Base-by-base conservation (phyloP, 2,888 invertebrate species). In the Torymus tubicola region DNA sequence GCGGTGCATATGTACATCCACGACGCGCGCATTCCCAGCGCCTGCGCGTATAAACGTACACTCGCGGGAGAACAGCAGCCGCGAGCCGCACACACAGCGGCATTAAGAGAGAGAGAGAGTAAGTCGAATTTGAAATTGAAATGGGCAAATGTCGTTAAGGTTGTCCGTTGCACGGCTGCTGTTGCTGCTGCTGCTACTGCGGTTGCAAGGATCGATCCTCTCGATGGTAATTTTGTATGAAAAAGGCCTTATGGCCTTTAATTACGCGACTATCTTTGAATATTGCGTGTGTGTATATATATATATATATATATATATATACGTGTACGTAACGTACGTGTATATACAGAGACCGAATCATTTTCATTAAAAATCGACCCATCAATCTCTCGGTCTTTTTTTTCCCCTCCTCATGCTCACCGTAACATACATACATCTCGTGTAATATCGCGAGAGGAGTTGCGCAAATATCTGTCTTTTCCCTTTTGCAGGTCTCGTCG, bases 41-140 rank as follows among this genome's bases (percentile, higher is more conserved):
- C 65, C 18, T n/a, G n/a, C n/a, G n/a, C 42, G 42, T 64, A 52
- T 31, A n/a, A n/a, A 13, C 2, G 18, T 18, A 55, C 1, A 31
- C 12, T 5, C 53, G 55, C 24, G 42, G 42, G 42, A 42, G 42
- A 42, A 8, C 42, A 42, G 42, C 42, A 21, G 21, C 21, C 21
- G 2, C 1, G 21, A 55, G 12, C 52, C 24, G 50, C 64, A 10
- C 21, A 18, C 50, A n/a, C n/a, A n/a, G 31, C n/a, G 55, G 64
- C 60, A 61, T 61, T 24, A 61, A 53, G 57, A 69, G 80, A 75
- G 80, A 53, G 57, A 69, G 80, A 75, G 80, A 64, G 74, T 21
- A 58, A 70, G 72, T 68, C 24, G 69, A 78, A 82, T 82, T 82
- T 82, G 80, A 82, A 82, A 82, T 82, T 80, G 80, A 82, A 82